Evolutionary conservation across 2,113 vertebrate species (phyloP), one percentile per base, ranked within the genome.

Genomic region (Gambusia affinis): DNA sequence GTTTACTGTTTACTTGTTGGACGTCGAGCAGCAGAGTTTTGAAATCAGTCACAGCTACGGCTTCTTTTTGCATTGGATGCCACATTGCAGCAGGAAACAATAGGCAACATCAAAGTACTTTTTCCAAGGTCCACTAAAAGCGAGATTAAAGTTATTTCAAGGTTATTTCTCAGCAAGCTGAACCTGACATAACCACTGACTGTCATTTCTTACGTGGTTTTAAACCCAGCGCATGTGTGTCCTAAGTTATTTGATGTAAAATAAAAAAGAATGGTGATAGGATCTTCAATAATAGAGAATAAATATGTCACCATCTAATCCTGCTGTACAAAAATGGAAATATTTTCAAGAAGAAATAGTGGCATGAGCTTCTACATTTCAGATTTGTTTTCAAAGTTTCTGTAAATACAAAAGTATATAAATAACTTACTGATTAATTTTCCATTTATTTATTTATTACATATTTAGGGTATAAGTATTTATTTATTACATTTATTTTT

Each of bases 41-140:
- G 70, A 79, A 83, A 81, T 72, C 54, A 8, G 60, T 76, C 71
- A 65, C 72, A 83, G 80, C 67, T 72, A 78, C 67, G 72, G 80
- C 68, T 60, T 69, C 63, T n/a, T 60, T 80, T 73, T 57, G 44
- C 8, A 2, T 27, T 47, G 72, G 61, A 81, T 68, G 54, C 74
- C 70, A 42, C 65, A 64, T 72, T 65, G 71, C 67, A 76, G 65
- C 29, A 14, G 75, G 44, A 63, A 83, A 75, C 80, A 85, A 85
- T 51, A 74, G 24, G 35, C 54, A 57, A 73, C 70, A 75, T 64
- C 75, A 73, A 75, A 70, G 67, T 60, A 70, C 65, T 64, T 72
- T 77, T 85, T 76, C 47, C 51, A 73, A 73, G 67, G 65, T 70
- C 39, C 76, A 81, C 71, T 78, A 80, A 76, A 67, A 64, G 72